Percentiles rank a stretch among this genome's conserved stretches.
Evolutionary conservation across 2,888 invertebrate species (phyloP).

Genomic region (Stomorhina lunata): DNA sequence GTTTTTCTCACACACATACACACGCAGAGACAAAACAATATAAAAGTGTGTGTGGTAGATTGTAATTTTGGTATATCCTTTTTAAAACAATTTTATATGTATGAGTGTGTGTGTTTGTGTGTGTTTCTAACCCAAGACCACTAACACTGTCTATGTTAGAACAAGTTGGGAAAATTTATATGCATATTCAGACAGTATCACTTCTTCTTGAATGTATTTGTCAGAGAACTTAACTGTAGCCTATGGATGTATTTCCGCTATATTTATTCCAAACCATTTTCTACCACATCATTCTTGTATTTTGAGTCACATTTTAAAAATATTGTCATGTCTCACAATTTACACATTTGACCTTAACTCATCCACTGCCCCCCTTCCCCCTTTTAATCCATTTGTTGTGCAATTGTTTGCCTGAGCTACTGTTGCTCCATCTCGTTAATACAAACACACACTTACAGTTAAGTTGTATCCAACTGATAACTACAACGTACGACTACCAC

Average conservation of each 20-base stretch:
- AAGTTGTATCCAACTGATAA: no score
- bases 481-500: no score
- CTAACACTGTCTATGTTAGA: constrained; percentile 34
- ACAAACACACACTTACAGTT: no score
- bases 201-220: no score
- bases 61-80: constrained; percentile 1
- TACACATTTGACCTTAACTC: constrained; percentile 58
- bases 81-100: no score
- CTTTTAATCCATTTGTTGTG: constrained; percentile 17
- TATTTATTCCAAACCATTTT: no score
- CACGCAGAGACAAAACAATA: no score
- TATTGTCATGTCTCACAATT: constrained; percentile 59
- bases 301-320: constrained; percentile 42
- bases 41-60: neutral
- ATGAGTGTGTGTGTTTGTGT: neutral
- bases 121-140: constrained; percentile 39
- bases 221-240: no score
- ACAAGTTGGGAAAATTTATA: constrained; percentile 44
- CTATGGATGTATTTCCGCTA: no score
- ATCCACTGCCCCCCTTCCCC: neutral
- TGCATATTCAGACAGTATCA: constrained; percentile 25
- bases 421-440: no score
- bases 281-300: neutral
- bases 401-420: neutral
- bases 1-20: neutral